A percentile compares a stretch with the other conserved stretches of the same genome.
Conservation (phyloP, 2,797 vertebrate genomes). For the Buceros bicornis region DNA sequence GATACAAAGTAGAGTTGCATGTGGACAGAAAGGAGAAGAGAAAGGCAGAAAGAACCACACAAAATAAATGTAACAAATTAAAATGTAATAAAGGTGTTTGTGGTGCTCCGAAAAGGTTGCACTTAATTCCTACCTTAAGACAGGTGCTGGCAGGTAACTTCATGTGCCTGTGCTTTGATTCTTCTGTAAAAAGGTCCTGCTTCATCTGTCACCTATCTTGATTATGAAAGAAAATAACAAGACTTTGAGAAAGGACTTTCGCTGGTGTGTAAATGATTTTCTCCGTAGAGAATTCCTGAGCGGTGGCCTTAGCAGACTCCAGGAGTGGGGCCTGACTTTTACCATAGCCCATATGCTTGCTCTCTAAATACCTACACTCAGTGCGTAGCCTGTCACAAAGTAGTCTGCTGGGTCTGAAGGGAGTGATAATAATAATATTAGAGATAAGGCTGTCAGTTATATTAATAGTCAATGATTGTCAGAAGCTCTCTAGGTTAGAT, state of each 20-base stretch:
- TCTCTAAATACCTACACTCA: neutral
- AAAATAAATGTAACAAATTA: neutral
- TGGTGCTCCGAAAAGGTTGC: neutral
- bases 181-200: neutral
- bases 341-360: neutral
- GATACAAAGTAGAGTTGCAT: neutral
- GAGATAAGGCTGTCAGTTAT: neutral
- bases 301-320: neutral
- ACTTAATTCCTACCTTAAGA: neutral
- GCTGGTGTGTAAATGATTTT: neutral
- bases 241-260: neutral
- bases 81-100: neutral
- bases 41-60: neutral
- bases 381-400: neutral
- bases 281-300: neutral
- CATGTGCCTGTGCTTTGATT: neutral
- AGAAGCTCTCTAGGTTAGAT: conserved; percentile 6
- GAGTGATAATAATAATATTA: neutral
- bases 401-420: neutral
- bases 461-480: neutral
- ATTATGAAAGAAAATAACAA: neutral
- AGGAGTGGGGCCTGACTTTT: neutral
- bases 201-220: neutral
- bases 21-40: neutral
- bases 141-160: neutral